Evolutionary conservation across 2,113 vertebrate genomes (phyloP).

Genomic region (Scopus umbretta): DNA sequence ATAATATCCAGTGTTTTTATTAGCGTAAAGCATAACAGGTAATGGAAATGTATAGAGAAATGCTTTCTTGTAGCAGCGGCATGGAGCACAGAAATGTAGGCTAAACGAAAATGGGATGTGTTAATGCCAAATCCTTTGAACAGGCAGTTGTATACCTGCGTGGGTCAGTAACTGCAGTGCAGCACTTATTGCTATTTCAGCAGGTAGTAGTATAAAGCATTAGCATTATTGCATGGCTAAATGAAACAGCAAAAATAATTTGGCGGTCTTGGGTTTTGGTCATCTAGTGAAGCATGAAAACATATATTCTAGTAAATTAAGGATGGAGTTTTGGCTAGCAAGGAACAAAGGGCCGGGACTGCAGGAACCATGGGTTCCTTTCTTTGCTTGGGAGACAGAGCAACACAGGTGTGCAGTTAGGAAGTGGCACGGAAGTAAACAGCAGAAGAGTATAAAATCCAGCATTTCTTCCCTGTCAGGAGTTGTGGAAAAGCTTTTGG

Average conservation of each 20-base stretch:
- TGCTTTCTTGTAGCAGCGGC: neutral
- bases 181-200: neutral
- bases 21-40: slow-evolving; percentile 36
- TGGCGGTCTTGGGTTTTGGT: neutral
- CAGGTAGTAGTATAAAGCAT: neutral
- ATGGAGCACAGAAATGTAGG: neutral
- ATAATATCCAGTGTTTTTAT: slow-evolving; percentile 45
- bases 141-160: neutral
- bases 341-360: neutral
- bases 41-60: slow-evolving; percentile 2
- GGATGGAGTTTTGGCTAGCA: neutral
- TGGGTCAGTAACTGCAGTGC: neutral
- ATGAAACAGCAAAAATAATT: slow-evolving; percentile 4
- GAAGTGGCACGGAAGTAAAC: neutral
- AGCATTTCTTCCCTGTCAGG: neutral
- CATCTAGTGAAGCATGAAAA: neutral
- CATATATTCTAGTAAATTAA: neutral
- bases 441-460: neutral
- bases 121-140: neutral
- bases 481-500: neutral
- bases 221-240: neutral
- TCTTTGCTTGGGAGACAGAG: neutral
- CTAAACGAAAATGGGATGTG: neutral
- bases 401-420: neutral
- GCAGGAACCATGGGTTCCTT: neutral